Conservation (phyloP, 1,140 invertebrate genomes). For the Vanessa tameamea region DNA sequence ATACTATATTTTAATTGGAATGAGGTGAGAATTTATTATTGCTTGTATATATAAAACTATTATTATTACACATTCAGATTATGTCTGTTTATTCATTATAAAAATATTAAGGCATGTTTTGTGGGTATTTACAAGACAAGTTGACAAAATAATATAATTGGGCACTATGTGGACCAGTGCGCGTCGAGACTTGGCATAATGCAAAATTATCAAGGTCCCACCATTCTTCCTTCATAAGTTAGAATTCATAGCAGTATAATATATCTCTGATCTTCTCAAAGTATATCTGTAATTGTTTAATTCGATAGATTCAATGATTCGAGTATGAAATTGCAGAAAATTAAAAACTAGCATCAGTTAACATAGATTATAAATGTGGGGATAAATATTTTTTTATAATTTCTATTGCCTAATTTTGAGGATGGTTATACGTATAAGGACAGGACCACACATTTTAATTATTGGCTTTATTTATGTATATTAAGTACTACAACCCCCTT, state of each 20-base stretch:
- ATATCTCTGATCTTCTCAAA: constrained; percentile 19
- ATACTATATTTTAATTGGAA: background rate
- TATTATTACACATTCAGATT: constrained; percentile 9
- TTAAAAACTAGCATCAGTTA: constrained; percentile 7
- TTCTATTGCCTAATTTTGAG: background rate
- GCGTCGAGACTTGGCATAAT: constrained; percentile 11
- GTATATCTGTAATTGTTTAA: constrained; percentile 23
- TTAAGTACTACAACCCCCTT: too few relatives aligned
- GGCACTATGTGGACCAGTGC: constrained; percentile 3
- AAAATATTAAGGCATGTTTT: constrained; percentile 13
- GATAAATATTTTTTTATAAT: background rate
- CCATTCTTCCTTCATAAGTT: constrained; percentile 15
- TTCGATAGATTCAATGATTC: constrained; percentile 28
- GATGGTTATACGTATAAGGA: too few relatives aligned
- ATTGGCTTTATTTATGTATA: too few relatives aligned
- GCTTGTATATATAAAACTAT: constrained; percentile 10
- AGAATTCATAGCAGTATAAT: constrained; percentile 12
- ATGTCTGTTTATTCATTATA: constrained; percentile 1
- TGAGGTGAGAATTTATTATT: constrained; percentile 12
- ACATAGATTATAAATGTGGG: background rate
- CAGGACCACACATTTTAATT: too few relatives aligned
- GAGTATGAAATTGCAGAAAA: constrained; percentile 9
- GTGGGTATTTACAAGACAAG: constrained; percentile 3
- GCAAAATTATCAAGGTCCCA: background rate
- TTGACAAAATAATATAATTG: constrained; percentile 1